These are phyloP conservation scores for Adelphocoris suturalis DNA, from an alignment of 2,888 invertebrate species.

Conservation along the genomic window DNA sequence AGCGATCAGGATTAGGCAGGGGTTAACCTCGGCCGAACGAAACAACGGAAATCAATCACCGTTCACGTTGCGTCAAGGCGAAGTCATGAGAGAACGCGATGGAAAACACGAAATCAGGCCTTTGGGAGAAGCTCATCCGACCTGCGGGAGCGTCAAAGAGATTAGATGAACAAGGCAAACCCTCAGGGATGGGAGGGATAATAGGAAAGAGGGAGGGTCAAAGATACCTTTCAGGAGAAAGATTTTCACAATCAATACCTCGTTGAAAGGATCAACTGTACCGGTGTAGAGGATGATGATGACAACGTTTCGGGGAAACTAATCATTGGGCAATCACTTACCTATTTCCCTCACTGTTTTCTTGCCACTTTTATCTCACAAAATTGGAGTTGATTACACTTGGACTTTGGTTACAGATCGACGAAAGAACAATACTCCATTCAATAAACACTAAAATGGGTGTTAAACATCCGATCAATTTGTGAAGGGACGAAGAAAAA, in stretches of 20 bases:
- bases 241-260: conserved; percentile 1
- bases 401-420: no score
- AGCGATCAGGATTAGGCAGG: no score
- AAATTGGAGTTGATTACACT: no score
- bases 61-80: neutral
- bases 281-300: neutral
- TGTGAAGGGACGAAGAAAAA: no score
- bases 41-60: neutral
- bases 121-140: neutral
- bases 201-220: neutral
- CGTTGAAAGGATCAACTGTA: neutral
- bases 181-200: neutral
- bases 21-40: neutral
- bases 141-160: neutral
- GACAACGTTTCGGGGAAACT: neutral
- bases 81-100: neutral
- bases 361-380: no score
- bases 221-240: neutral
- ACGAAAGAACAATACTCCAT: no score
- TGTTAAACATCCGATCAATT: no score
- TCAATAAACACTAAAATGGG: no score
- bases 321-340: no score
- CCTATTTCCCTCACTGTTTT: no score
- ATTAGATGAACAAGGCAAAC: conserved; percentile 15
- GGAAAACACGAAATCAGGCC: conserved; percentile 4